Conservation (phyloP, 1,140 invertebrate species). For the Xylocopa sonorina region DNA sequence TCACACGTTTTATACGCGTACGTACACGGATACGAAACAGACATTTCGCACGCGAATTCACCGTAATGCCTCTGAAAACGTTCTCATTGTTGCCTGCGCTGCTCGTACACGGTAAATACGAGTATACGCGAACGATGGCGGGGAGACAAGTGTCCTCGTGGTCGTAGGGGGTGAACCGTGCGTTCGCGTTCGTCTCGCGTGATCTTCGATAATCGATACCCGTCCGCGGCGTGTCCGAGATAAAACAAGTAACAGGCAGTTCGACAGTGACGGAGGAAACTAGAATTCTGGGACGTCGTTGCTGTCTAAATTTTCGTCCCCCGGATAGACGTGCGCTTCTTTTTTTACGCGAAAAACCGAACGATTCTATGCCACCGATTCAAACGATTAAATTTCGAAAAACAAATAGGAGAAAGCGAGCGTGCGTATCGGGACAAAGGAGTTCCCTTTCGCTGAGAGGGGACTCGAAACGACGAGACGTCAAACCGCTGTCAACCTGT, state of each 20-base stretch:
- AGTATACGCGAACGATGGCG: background rate
- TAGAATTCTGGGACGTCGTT: rapidly evolving
- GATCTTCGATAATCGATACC: conserved; percentile 13
- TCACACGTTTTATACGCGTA: background rate
- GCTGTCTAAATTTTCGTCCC: too few relatives aligned
- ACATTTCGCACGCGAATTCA: conserved; percentile 4
- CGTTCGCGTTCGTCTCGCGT: background rate
- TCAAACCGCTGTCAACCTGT: conserved; percentile 58
- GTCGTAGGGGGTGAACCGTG: background rate
- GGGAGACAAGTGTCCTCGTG: background rate
- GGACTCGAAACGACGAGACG: conserved; percentile 42
- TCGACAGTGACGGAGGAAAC: background rate
- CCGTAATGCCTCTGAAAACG: background rate
- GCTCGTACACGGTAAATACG: background rate
- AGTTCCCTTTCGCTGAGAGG: background rate
- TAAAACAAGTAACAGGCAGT: background rate
- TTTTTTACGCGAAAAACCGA: too few relatives aligned
- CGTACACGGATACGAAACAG: background rate
- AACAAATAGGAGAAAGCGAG: too few relatives aligned
- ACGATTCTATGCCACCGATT: too few relatives aligned
- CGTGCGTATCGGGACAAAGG: background rate
- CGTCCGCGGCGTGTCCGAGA: background rate
- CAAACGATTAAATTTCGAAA: background rate
- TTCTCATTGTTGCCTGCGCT: background rate
- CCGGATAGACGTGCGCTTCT: too few relatives aligned